Evolutionary conservation across 2,888 invertebrate species (phyloP).

Genomic region (Agrochola lota): DNA sequence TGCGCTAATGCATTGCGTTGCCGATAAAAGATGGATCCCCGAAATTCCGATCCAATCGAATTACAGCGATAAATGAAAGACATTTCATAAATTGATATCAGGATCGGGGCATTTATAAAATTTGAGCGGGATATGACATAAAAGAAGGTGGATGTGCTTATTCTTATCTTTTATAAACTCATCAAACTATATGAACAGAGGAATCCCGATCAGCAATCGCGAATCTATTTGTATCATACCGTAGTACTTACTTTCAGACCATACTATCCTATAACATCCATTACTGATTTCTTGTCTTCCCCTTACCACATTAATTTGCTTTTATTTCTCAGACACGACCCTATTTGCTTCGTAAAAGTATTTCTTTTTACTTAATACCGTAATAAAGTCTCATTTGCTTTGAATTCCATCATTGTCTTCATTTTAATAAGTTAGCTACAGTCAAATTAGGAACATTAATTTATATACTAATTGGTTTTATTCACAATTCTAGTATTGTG

Average conservation of each 20-base stretch:
- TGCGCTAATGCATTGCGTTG: slow-evolving; percentile 40
- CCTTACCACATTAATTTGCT: slow-evolving; percentile 44
- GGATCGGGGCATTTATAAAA: slow-evolving; percentile 27
- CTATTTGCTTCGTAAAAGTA: slow-evolving; percentile 29
- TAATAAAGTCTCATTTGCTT: slow-evolving; percentile 48
- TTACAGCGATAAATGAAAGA: slow-evolving; percentile 42
- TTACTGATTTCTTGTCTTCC: slow-evolving; percentile 22
- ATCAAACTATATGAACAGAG: slow-evolving; percentile 29
- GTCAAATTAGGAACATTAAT: slow-evolving; percentile 60
- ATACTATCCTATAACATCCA: slow-evolving; percentile 34
- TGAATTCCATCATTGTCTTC: slow-evolving; percentile 46
- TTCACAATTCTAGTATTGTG: slow-evolving; percentile 22
- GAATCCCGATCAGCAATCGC: slow-evolving; percentile 24
- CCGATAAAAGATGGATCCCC: slow-evolving; percentile 39
- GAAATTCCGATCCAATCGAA: slow-evolving; percentile 33
- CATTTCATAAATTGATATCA: slow-evolving; percentile 39
- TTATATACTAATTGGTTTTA: slow-evolving; percentile 33
- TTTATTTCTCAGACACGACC: slow-evolving; percentile 37
- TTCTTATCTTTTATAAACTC: slow-evolving; percentile 26
- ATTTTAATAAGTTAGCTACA: slow-evolving; percentile 27
- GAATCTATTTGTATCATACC: slow-evolving; percentile 36
- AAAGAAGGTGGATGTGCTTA: slow-evolving; percentile 23
- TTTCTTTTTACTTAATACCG: slow-evolving; percentile 32
- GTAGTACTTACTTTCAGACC: slow-evolving; percentile 49
- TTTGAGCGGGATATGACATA: slow-evolving; percentile 11